phyloP scores from a whole-genome alignment of 2,797 vertebrate species.

The Parotocinclus haroldoi region DNA sequence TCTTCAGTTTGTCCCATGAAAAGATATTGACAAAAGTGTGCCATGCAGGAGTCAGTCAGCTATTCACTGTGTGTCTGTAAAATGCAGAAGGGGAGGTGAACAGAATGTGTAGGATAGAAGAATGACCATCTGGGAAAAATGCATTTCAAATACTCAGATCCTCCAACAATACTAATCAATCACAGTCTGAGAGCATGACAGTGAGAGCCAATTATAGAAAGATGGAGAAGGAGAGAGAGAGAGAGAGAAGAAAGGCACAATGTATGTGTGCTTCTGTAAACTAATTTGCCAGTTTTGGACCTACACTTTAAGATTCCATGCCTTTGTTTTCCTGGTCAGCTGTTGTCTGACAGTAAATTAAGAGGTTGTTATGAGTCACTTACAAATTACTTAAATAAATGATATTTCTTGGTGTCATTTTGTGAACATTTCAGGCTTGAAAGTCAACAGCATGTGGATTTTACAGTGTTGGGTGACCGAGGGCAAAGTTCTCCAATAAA shows the following conservation, averaged over 20 bases:
- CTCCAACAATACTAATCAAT: constrained; percentile 58
- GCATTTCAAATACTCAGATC: constrained; percentile 44
- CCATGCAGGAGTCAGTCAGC: constrained; percentile 16
- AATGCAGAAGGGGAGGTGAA: background rate
- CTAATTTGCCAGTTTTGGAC: background rate
- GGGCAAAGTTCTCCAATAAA: no score
- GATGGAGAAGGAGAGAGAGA: constrained; percentile 3
- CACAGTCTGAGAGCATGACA: constrained; percentile 45
- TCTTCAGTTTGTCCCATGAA: no score
- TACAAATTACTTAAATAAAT: no score
- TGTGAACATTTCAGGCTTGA: no score
- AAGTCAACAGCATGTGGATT: no score
- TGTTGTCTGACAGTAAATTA: no score
- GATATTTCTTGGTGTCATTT: no score
- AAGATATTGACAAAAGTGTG: no score
- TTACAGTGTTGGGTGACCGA: no score
- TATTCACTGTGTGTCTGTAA: constrained; percentile 20
- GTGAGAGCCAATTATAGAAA: constrained; percentile 53
- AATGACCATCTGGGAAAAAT: constrained; percentile 52
- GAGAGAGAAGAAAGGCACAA: background rate
- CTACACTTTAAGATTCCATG: background rate
- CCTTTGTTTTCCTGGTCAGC: background rate
- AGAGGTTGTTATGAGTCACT: no score
- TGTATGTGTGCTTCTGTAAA: background rate
- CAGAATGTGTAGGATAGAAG: constrained; percentile 30